Conservation (phyloP, 2,888 invertebrate species). For the Emmelina monodactyla region DNA sequence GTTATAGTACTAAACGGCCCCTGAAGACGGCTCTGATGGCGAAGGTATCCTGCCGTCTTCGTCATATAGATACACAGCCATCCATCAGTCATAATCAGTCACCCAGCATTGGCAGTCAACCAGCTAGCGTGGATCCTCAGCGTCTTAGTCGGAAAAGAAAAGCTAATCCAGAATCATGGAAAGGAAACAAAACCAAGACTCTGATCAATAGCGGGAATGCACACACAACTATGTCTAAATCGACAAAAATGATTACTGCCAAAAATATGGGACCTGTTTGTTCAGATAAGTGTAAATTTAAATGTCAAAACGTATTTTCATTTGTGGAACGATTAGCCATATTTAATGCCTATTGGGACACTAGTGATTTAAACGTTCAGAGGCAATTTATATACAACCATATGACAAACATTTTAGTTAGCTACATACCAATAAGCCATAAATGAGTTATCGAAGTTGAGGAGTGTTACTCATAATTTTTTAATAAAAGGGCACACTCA, state of each 20-base stretch:
- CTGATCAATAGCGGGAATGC: slow-evolving; percentile 12
- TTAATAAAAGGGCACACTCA: slow-evolving; percentile 21
- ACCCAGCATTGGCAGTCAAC: slow-evolving; percentile 3
- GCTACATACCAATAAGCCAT: slow-evolving; percentile 12
- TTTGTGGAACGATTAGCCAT: slow-evolving; percentile 12
- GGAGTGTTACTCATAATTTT: slow-evolving; percentile 20
- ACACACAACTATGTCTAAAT: slow-evolving; percentile 7
- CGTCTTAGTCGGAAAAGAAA: slow-evolving; percentile 9
- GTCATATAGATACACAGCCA: background rate
- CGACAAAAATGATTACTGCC: slow-evolving; percentile 13
- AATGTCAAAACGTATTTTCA: slow-evolving; percentile 15
- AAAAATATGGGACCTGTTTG: slow-evolving; percentile 13
- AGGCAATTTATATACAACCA: slow-evolving; percentile 14
- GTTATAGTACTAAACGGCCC: too few species aligned
- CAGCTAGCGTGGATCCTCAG: background rate
- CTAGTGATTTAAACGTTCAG: slow-evolving; percentile 15
- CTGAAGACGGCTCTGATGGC: too few species aligned
- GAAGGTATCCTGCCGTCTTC: too few species aligned
- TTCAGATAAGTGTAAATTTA: slow-evolving; percentile 16
- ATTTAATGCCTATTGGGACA: slow-evolving; percentile 15
- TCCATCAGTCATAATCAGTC: slow-evolving; percentile 4
- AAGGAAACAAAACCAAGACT: slow-evolving; percentile 12
- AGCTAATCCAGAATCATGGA: slow-evolving; percentile 10
- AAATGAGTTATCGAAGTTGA: slow-evolving; percentile 4
- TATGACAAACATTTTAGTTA: slow-evolving; percentile 13